These are phyloP conservation scores for Odontothrips loti DNA, from an alignment of 2,888 invertebrate species.

Conservation along the genomic window DNA sequence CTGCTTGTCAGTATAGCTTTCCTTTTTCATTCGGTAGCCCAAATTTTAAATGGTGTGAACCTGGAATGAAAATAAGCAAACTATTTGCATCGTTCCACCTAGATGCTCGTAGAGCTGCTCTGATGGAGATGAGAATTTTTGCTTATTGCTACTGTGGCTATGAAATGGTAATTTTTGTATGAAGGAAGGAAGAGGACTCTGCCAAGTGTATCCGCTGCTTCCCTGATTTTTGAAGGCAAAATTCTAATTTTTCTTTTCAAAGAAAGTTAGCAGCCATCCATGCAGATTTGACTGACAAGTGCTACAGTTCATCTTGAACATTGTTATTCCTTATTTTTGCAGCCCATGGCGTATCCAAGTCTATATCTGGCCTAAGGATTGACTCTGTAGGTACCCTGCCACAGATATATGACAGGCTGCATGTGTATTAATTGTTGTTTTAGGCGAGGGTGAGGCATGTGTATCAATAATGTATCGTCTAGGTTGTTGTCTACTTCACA, in stretches of 20 bases:
- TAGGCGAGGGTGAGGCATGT: conserved; percentile 21
- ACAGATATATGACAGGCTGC: conserved; percentile 26
- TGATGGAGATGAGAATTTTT: background rate
- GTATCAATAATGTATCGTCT: conserved; percentile 27
- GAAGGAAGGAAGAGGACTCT: conserved; percentile 1
- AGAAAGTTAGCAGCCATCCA: background rate
- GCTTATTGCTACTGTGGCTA: background rate
- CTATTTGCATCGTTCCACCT: background rate
- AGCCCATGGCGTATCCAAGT: conserved; percentile 54
- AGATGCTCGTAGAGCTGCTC: background rate
- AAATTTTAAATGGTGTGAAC: background rate
- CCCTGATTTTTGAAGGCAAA: background rate
- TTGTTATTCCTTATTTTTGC: conserved; percentile 44
- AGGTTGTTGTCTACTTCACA: conserved; percentile 10
- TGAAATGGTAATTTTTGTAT: background rate
- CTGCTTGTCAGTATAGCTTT: background rate
- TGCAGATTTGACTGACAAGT: background rate
- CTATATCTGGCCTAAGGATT: conserved; percentile 50
- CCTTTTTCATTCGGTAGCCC: background rate
- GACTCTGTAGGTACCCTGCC: conserved; percentile 51
- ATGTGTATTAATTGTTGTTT: conserved; percentile 16
- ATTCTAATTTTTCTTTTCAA: background rate
- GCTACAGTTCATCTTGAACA: conserved; percentile 11
- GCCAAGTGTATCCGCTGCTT: background rate
- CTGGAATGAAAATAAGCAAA: no score